Percentiles rank a stretch among this genome's conserved stretches.
phyloP scores from a whole-genome alignment of 2,113 vertebrate species.

The Pandion haliaetus region DNA sequence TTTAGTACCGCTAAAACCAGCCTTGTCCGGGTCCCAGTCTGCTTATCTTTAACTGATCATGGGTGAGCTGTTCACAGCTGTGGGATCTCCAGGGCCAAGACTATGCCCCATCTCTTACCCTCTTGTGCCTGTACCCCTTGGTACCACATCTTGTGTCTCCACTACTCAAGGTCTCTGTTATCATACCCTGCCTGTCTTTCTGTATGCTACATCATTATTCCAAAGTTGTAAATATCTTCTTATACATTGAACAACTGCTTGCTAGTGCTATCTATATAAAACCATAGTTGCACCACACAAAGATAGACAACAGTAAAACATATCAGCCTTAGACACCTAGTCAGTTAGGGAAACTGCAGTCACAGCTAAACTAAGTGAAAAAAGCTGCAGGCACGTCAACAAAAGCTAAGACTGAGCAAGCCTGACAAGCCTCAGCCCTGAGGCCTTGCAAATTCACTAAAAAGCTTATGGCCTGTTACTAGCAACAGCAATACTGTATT shows the following conservation, averaged over 20 bases:
- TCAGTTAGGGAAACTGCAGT: background rate
- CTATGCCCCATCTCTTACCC: accelerated
- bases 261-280: background rate
- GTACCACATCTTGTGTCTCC: background rate
- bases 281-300: background rate
- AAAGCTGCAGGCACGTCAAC: background rate
- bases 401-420: background rate
- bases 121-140: background rate
- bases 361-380: background rate
- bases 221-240: background rate
- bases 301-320: background rate
- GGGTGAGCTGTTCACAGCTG: background rate
- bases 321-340: background rate
- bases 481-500: background rate
- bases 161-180: background rate
- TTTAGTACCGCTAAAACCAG: background rate
- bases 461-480: background rate
- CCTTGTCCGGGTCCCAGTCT: background rate
- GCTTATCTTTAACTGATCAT: background rate
- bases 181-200: background rate
- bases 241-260: background rate
- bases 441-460: background rate
- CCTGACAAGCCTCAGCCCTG: background rate
- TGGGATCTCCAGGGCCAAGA: background rate
- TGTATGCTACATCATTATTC: background rate